Percentiles rank a stretch among this genome's conserved stretches.
phyloP scores from a whole-genome alignment of 2,113 vertebrate genomes.

The Tachysurus vachellii region DNA sequence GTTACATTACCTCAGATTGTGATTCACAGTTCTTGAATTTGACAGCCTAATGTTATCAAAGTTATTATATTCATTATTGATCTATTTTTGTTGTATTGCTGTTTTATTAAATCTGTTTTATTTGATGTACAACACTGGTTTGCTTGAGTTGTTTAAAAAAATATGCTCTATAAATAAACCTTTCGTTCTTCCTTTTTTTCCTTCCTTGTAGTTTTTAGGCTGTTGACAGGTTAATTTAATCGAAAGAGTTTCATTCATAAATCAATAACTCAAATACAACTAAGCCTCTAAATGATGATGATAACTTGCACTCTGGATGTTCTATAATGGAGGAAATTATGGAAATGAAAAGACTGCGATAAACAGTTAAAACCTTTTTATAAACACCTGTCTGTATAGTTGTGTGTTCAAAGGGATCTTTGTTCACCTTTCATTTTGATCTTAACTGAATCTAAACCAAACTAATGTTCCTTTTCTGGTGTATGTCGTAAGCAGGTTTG shows the following conservation, averaged over 20 bases:
- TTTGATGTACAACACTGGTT: background rate
- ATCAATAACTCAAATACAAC: background rate
- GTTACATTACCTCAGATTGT: background rate
- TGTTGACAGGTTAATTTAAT: no score
- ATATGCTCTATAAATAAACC: background rate
- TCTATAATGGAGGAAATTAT: background rate
- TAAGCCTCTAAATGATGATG: background rate
- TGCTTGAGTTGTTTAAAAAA: background rate
- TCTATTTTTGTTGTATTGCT: background rate
- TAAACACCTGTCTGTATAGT: background rate
- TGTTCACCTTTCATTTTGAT: background rate
- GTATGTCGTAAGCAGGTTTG: background rate
- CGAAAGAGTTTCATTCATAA: background rate
- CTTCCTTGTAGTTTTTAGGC: background rate
- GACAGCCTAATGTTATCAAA: background rate
- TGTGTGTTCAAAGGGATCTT: background rate
- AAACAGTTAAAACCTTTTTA: background rate
- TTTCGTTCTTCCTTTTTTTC: background rate
- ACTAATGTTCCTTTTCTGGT: background rate
- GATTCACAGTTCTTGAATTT: background rate
- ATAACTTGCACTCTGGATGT: background rate
- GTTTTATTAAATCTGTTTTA: background rate
- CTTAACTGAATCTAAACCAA: background rate
- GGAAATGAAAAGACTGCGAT: background rate
- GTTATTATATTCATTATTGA: background rate